Conservation (phyloP, 2,113 vertebrate species). For the Silurus meridionalis region DNA sequence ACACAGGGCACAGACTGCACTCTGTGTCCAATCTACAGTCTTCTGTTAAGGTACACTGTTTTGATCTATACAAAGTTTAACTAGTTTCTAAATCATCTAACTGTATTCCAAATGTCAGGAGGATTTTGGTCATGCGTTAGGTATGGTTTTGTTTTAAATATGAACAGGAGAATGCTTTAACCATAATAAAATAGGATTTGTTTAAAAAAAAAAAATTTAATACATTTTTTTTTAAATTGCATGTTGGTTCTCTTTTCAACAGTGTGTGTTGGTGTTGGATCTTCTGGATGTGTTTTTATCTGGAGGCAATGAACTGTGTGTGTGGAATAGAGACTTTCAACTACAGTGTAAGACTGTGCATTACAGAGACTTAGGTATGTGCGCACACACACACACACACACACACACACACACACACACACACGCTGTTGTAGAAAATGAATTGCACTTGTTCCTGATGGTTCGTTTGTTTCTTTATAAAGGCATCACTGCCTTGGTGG, state of each 20-base stretch:
- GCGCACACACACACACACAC: constrained; percentile 23
- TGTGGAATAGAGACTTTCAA: constrained; percentile 87
- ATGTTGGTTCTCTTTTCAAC: constrained; percentile 46
- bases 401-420: neutral
- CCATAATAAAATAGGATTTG: neutral
- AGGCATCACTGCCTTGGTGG: constrained; percentile 85
- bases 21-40: constrained; percentile 88
- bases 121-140: neutral
- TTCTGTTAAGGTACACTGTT: constrained; percentile 84
- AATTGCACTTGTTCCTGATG: neutral
- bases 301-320: constrained; percentile 86
- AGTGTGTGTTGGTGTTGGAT: constrained; percentile 89
- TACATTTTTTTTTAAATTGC: neutral
- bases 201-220: no score
- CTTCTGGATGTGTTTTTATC: constrained; percentile 85
- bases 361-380: constrained; percentile 86
- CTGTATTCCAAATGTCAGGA: neutral
- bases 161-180: neutral
- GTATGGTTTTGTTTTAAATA: neutral
- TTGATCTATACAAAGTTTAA: neutral
- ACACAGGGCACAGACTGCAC: constrained; percentile 80
- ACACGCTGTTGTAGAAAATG: no score
- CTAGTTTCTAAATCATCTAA: neutral
- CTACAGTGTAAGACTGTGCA: constrained; percentile 83
- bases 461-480: neutral